Conservation (phyloP, 2,113 vertebrate genomes). For the Arothron firmamentum region DNA sequence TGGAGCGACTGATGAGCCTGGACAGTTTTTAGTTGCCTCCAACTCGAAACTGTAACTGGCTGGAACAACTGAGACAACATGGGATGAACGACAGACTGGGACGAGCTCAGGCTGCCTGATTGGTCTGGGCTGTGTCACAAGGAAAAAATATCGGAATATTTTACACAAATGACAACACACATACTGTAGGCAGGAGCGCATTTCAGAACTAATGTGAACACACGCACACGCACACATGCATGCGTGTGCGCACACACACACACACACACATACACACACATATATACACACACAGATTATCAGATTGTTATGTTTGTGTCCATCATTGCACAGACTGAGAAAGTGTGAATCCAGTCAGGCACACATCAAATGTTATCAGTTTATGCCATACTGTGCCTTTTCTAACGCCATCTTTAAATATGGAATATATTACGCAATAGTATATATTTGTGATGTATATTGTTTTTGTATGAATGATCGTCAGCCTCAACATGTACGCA, state of each 20-base stretch:
- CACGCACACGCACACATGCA: conserved; percentile 13
- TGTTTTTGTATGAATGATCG: conserved; percentile 33
- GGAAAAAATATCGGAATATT: conserved; percentile 50
- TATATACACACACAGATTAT: background rate
- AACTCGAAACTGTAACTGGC: conserved; percentile 36
- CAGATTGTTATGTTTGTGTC: conserved; percentile 20
- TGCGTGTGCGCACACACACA: too few relatives aligned
- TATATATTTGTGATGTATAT: conserved; percentile 33
- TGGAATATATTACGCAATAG: conserved; percentile 30
- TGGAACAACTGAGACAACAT: conserved; percentile 19
- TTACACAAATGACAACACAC: conserved; percentile 18
- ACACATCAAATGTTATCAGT: background rate
- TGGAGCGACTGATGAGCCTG: conserved; percentile 37
- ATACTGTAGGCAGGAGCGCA: conserved; percentile 15
- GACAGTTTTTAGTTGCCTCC: conserved; percentile 35
- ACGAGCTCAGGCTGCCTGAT: background rate
- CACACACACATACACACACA: background rate
- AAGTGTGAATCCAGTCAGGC: conserved; percentile 23
- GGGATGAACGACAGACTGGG: conserved; percentile 19
- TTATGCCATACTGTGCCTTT: conserved; percentile 38
- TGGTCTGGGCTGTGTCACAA: background rate
- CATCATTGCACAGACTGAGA: conserved; percentile 40
- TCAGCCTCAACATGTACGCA: conserved; percentile 29
- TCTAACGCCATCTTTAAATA: conserved; percentile 19
- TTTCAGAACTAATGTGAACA: conserved; percentile 29